Conservation (phyloP, 2,797 vertebrate genomes). For the Aphelocoma californica region DNA sequence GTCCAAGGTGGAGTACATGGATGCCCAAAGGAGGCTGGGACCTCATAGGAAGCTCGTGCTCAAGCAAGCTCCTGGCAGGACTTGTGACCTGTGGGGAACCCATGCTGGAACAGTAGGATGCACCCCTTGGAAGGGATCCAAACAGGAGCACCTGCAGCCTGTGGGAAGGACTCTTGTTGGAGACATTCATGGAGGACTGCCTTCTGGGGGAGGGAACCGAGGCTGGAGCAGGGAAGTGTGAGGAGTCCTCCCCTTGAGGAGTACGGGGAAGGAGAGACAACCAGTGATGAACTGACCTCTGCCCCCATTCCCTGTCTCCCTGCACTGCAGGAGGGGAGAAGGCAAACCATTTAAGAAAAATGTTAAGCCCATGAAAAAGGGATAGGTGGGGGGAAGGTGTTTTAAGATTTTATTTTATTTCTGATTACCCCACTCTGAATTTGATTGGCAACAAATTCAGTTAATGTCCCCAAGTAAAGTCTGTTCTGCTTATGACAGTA, state of each 20-base stretch:
- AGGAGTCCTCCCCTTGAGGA: not conserved
- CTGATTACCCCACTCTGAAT: not conserved
- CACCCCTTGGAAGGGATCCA: not conserved
- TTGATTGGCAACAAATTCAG: not conserved
- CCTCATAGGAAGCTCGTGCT: not conserved
- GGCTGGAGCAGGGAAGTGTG: not conserved
- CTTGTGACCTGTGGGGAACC: not conserved
- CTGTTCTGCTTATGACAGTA: not conserved
- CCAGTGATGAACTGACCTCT: not conserved
- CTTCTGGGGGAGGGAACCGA: not conserved
- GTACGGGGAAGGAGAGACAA: not conserved
- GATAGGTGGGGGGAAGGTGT: not conserved
- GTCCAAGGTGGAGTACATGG: not conserved
- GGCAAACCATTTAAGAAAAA: not conserved
- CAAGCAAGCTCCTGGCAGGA: not conserved
- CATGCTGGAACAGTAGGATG: not conserved
- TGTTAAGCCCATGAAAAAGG: not conserved
- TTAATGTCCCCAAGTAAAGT: not conserved
- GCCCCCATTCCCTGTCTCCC: not conserved
- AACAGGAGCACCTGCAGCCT: not conserved
- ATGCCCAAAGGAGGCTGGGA: not conserved
- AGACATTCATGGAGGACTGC: not conserved
- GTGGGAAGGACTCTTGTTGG: not conserved
- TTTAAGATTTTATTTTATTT: not conserved
- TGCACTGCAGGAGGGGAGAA: not conserved